Evolutionary conservation across 92 coral and sea anemone species (phyloP).

Genomic region (Porites divaricata): DNA sequence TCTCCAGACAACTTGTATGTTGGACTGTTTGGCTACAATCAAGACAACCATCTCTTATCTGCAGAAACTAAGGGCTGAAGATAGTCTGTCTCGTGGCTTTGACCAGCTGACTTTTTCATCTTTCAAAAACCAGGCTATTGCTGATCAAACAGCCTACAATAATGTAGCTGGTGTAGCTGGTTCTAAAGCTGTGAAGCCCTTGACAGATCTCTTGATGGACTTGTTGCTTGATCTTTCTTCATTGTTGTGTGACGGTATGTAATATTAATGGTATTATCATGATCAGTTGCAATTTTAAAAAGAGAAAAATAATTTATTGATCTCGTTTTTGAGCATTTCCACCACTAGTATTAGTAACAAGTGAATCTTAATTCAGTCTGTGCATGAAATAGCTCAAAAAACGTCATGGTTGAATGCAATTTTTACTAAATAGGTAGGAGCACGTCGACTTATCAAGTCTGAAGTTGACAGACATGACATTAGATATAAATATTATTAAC

Average conservation of each 20-base stretch:
- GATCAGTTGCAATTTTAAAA: not conserved
- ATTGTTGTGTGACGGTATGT: conserved; percentile 40
- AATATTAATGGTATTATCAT: not conserved
- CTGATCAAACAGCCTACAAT: not conserved
- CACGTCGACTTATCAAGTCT: too few species aligned
- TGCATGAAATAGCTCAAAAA: too few species aligned
- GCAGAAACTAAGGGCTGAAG: conserved; percentile 53
- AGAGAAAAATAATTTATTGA: not conserved
- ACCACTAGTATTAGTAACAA: too few species aligned
- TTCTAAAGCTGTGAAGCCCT: not conserved
- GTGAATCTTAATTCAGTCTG: too few species aligned
- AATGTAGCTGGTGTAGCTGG: not conserved
- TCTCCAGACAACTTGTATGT: conserved; percentile 74
- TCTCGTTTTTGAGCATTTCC: too few species aligned
- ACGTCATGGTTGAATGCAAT: too few species aligned
- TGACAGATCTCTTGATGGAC: conserved; percentile 10
- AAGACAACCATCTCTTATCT: conserved; percentile 68
- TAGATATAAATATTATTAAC: too few species aligned
- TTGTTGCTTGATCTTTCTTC: conserved; percentile 22
- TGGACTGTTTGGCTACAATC: conserved; percentile 74
- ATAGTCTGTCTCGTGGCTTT: not conserved
- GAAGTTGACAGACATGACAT: too few species aligned
- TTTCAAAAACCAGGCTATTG: not conserved
- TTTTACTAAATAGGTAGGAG: too few species aligned
- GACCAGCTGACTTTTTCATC: conserved; percentile 10